phyloP scores from a whole-genome alignment of 2,797 vertebrate genomes.

The Typhlichthys subterraneus region DNA sequence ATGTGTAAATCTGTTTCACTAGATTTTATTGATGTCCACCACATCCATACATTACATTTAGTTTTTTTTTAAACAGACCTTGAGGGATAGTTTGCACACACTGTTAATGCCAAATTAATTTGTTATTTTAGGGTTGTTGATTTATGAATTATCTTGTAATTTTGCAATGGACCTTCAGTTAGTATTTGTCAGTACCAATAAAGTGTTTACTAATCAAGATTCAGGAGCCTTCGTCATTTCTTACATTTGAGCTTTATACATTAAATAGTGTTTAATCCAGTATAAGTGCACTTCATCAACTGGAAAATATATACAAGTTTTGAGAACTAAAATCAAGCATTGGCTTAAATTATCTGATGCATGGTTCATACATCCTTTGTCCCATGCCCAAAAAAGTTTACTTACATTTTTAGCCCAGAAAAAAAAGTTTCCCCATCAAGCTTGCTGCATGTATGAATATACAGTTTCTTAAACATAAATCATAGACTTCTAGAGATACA shows the following conservation, averaged over 20 bases:
- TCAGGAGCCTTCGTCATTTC: not conserved
- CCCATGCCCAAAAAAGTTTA: not conserved
- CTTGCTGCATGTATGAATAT: not conserved
- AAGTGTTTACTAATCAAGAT: constrained; percentile 63
- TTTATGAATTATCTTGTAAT: constrained; percentile 46
- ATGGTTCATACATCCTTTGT: too few species aligned
- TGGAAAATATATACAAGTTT: not conserved
- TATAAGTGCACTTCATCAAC: not conserved
- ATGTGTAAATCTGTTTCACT: not conserved
- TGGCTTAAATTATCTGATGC: not conserved
- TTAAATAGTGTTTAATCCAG: not conserved
- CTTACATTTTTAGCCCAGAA: too few species aligned
- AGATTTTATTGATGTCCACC: not conserved
- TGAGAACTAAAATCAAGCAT: not conserved
- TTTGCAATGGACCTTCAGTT: constrained; percentile 33
- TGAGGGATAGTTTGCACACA: constrained; percentile 1
- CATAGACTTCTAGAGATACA: too few species aligned
- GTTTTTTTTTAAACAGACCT: not conserved
- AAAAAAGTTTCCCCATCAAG: too few species aligned
- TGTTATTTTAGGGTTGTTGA: constrained; percentile 13
- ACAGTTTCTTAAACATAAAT: constrained; percentile 2
- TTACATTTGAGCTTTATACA: not conserved
- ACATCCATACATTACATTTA: too few species aligned
- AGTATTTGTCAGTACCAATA: constrained; percentile 57
- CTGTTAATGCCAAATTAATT: constrained; percentile 30